Percentiles rank a stretch among this genome's conserved stretches.
Conservation (phyloP, 2,113 vertebrate genomes). For the Myiozetetes cayanensis region DNA sequence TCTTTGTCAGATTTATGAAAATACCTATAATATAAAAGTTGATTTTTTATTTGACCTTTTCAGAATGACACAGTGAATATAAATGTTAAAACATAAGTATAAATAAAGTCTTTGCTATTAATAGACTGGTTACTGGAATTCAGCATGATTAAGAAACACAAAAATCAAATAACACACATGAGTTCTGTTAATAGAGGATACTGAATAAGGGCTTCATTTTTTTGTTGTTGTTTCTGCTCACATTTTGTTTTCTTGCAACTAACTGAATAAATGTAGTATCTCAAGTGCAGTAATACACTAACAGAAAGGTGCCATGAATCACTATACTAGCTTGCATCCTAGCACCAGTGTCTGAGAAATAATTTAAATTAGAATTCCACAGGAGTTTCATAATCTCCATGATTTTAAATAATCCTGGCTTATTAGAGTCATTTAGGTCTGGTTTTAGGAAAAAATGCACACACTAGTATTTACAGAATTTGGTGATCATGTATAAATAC, state of each 20-base stretch:
- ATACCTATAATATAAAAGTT: neutral
- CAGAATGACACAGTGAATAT: conserved; percentile 10
- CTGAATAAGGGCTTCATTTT: neutral
- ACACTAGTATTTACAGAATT: neutral
- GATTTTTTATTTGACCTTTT: neutral
- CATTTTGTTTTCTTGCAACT: neutral
- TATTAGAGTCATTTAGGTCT: neutral
- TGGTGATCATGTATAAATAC: neutral
- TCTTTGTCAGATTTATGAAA: conserved; percentile 2
- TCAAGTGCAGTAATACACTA: neutral
- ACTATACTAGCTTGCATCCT: neutral
- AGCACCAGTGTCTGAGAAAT: neutral
- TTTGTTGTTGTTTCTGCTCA: neutral
- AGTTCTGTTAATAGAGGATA: neutral
- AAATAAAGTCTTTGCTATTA: conserved; percentile 10
- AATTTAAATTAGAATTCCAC: neutral
- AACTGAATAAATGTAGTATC: neutral
- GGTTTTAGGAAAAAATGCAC: neutral
- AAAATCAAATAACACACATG: neutral
- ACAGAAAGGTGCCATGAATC: neutral
- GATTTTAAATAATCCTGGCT: neutral
- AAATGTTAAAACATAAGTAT: conserved; percentile 17
- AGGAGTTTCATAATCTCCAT: neutral
- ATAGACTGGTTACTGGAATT: neutral
- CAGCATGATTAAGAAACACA: neutral